phyloP scores from a whole-genome alignment of 2,797 vertebrate genomes.

The Clarias laeviceps region DNA sequence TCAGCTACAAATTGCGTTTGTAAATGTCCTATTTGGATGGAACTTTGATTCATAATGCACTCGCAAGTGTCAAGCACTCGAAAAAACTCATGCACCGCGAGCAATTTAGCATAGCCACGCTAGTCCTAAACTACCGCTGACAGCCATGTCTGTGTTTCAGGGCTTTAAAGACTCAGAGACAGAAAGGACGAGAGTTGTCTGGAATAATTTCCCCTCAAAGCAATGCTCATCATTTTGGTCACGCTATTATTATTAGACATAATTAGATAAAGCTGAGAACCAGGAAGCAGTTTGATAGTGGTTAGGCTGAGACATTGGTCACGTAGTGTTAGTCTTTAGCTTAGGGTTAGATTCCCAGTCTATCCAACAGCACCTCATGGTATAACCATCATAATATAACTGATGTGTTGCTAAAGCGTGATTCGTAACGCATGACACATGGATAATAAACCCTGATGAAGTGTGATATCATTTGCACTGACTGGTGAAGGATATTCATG shows the following conservation, averaged over 20 bases:
- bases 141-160: not conserved
- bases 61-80: not conserved
- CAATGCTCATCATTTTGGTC: not conserved
- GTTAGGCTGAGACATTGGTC: conserved; percentile 12
- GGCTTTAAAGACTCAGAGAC: not conserved
- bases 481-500: not conserved
- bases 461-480: not conserved
- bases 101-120: not conserved
- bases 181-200: not conserved
- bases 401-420: not conserved
- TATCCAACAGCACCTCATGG: conserved; percentile 21
- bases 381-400: not conserved
- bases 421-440: not conserved
- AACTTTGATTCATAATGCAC: not conserved
- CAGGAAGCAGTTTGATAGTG: not conserved
- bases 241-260: not conserved
- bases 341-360: not conserved
- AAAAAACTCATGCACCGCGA: not conserved
- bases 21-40: not conserved
- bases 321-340: conserved; percentile 16
- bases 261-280: not conserved
- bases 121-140: not conserved
- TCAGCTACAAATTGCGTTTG: not conserved
- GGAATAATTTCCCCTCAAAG: too few relatives aligned
- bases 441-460: conserved; percentile 21